Base-by-base conservation (phyloP, 2,888 invertebrate genomes). In the Phrixothrix hirtus region DNA sequence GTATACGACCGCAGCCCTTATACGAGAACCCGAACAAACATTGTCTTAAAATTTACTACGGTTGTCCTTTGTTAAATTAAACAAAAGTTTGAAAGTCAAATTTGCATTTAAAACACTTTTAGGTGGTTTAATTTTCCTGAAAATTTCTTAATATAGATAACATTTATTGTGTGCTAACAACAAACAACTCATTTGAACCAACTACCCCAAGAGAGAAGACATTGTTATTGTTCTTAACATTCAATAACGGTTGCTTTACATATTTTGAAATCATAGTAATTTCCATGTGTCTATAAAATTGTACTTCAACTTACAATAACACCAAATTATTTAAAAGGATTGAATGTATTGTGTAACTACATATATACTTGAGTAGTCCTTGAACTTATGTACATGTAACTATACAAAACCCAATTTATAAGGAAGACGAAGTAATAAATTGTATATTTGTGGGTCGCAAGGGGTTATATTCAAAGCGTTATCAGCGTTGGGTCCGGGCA, bases 381-480 rank as follows among this genome's bases (percentile, higher is more conserved):
- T n/a, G n/a, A n/a, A n/a, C 21, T 21, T 7, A 21, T 21, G 7
- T 21, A 7, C 21, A 21, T 60, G 56, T 52, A 57, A 59, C 57
- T 56, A 59, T 61, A 62, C 65, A 66, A 66, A n/a, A 65, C 61
- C 58, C 58, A 64, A 66, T 66, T 65, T 67, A 67, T 61, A 57
- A 59, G 57, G 48, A 47, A 58, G 62, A 62, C 51, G 46, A 25
- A 45, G 64, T 64, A 57, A 71, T 71, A 71, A 71, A 71, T 70
- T 65, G 65, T 59, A 68, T 69, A 71, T 71, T 71, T 69, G 69
- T 64, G 66, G 69, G 66, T 66, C 65, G 64, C 60, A 55, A 36
- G 64, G 58, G 63, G 64, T 21, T 21, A 21, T 58, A 45, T 45
- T 59, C 52, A 37, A 38, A 54, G 43, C 50, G 55, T 63, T 61